phyloP scores from a whole-genome alignment of 2,888 invertebrate species.

The Amphipoea lucens region DNA sequence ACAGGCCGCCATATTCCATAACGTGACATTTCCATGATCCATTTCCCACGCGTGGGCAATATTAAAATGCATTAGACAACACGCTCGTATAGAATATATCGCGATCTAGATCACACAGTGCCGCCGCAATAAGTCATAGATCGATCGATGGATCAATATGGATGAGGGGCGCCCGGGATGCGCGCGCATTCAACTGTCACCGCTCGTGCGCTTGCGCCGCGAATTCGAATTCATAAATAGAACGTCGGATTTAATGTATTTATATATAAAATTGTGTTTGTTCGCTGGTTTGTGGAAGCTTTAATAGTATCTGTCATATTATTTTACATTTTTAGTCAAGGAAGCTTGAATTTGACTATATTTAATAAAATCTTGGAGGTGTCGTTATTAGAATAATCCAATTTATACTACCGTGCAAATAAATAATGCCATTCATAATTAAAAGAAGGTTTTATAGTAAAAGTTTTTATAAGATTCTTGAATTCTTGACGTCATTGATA shows the following conservation, averaged over 20 bases:
- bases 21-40: conserved; percentile 52
- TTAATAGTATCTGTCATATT: conserved; percentile 21
- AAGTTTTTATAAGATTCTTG: conserved; percentile 9
- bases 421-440: conserved; percentile 15
- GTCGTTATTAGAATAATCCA: neutral
- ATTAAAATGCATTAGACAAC: conserved; percentile 73
- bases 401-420: conserved; percentile 35
- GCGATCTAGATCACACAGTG: conserved; percentile 79
- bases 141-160: conserved; percentile 83
- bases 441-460: neutral
- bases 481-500: conserved; percentile 17
- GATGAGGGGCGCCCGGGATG: conserved; percentile 74
- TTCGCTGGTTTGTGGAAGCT: conserved; percentile 22
- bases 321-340: neutral
- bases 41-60: conserved; percentile 65
- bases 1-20: conserved; percentile 48
- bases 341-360: conserved; percentile 2
- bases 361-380: neutral
- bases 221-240: conserved; percentile 70
- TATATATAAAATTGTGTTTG: conserved; percentile 64
- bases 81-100: conserved; percentile 69
- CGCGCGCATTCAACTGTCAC: conserved; percentile 87
- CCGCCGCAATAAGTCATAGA: conserved; percentile 79
- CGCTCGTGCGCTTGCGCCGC: conserved; percentile 67
- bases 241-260: conserved; percentile 71